Base-by-base conservation (phyloP, 2,888 invertebrate genomes). In the Cynaeus angustus region DNA sequence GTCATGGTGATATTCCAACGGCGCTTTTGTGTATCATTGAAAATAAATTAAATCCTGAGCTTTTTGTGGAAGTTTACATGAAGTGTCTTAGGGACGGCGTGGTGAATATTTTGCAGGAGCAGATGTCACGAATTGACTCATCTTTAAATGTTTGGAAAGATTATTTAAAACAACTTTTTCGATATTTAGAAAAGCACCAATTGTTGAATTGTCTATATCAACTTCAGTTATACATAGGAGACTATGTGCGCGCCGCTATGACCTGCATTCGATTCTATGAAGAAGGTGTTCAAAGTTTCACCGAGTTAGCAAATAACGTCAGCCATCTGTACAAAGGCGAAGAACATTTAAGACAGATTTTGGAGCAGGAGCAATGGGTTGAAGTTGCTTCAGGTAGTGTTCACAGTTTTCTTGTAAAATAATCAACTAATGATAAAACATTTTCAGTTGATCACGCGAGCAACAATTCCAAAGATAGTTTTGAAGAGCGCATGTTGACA, bases 191-290 rank as follows among this genome's bases (percentile, higher is more conserved):
- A 81, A 88, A 88, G 74, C 89, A 89, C 67, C 88, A 90, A 71
- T 88, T 91, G 5, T 85, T 92, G 9, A 89, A 94, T 70, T 91
- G 90, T n/a, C 85, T 95, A 4, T 94, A 94, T 85, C 89, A 91
- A 70, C 83, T 94, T 45, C 94, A 94, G 81, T 86, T 90, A 55
- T 89, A 90, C 58, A 89, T 92, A 81, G 89, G 89, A 37, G 94
- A 94, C 83, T 90, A 90, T 71, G 89, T 94, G 37, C 88, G 94
- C 59, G 94, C 94, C 0, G 90, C 93, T 3, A 93, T 94, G 86
- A 93, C 94, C 0, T 94, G 94, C 80, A 92, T 93, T 55, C 88
- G 90, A 70, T 90, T 94, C 81, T 94, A 93, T 83, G 86, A 89
- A n/a, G 87, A 89, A 59, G 88, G 88, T 73, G 88, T 88, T 5